Evolutionary conservation across 2,113 vertebrate genomes (phyloP).

Genomic region (Alexandromys fortis): DNA sequence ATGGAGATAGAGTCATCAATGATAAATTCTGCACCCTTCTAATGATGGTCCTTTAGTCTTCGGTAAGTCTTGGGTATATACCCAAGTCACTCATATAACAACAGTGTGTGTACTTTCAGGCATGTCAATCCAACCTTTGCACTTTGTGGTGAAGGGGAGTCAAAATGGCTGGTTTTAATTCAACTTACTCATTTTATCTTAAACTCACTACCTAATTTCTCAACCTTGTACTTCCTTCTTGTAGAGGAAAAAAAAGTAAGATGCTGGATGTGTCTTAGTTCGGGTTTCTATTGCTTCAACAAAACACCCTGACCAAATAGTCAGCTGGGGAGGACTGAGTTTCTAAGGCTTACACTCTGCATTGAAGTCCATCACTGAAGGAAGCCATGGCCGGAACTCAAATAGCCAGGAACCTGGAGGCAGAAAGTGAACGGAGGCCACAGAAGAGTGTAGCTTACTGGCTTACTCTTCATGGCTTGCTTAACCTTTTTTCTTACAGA

Average conservation of each 20-base stretch:
- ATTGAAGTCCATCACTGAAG: no score
- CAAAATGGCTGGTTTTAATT: not conserved
- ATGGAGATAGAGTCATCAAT: not conserved
- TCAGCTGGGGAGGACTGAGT: no score
- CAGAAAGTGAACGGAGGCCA: no score
- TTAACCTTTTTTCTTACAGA: no score
- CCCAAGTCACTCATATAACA: not conserved
- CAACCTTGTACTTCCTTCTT: not conserved
- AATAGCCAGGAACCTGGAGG: no score
- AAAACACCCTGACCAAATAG: no score
- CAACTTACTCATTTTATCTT: not conserved
- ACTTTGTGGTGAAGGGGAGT: not conserved
- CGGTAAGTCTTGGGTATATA: not conserved
- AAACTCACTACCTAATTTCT: not conserved
- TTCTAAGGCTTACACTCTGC: no score
- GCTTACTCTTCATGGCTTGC: no score
- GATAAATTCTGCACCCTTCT: not conserved
- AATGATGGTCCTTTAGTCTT: not conserved
- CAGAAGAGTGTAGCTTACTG: no score
- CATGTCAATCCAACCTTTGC: not conserved
- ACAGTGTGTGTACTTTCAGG: not conserved
- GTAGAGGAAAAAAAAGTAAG: not conserved
- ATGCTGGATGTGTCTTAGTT: not conserved
- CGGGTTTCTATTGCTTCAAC: no score
- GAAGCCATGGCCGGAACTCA: no score